A percentile compares a stretch with the other conserved stretches of the same genome.
These are phyloP conservation scores for Saccostrea glomerata DNA, from an alignment of 1,140 invertebrate genomes.

Conservation along the genomic window DNA sequence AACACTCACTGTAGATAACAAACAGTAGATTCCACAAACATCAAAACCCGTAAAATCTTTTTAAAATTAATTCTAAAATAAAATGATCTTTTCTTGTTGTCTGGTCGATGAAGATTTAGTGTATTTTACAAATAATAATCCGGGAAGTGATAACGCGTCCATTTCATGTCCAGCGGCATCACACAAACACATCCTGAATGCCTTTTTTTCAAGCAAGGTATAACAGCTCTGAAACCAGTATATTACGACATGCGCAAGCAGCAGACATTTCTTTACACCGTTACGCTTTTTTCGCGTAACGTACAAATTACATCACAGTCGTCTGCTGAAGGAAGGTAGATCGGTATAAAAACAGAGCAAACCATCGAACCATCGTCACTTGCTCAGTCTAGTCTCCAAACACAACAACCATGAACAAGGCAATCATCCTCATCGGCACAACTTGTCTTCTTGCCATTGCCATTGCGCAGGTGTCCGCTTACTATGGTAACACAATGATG, in stretches of 20 bases:
- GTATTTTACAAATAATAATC: not conserved
- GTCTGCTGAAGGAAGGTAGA: not conserved
- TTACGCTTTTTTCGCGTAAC: not conserved
- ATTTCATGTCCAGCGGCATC: not conserved
- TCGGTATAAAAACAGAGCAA: not conserved
- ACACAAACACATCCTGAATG: not conserved
- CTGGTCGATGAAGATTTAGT: not conserved
- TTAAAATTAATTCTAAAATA: too few relatives aligned
- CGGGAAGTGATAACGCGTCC: not conserved
- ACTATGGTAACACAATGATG: not conserved
- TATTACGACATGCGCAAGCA: not conserved
- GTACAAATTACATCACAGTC: not conserved
- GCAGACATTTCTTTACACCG: not conserved
- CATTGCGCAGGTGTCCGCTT: constrained; percentile 28
- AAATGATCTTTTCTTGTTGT: too few relatives aligned
- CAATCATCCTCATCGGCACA: constrained; percentile 8
- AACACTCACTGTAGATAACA: too few relatives aligned
- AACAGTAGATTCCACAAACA: too few relatives aligned
- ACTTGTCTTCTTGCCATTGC: constrained; percentile 20
- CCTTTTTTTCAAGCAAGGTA: not conserved
- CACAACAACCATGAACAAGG: constrained; percentile 30
- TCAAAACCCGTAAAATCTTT: too few relatives aligned
- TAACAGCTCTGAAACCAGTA: not conserved
- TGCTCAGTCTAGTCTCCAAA: constrained; percentile 11
- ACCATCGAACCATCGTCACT: not conserved